These are phyloP conservation scores for Thaumetopoea pityocampa DNA, from an alignment of 1,140 invertebrate species.

Conservation along the genomic window DNA sequence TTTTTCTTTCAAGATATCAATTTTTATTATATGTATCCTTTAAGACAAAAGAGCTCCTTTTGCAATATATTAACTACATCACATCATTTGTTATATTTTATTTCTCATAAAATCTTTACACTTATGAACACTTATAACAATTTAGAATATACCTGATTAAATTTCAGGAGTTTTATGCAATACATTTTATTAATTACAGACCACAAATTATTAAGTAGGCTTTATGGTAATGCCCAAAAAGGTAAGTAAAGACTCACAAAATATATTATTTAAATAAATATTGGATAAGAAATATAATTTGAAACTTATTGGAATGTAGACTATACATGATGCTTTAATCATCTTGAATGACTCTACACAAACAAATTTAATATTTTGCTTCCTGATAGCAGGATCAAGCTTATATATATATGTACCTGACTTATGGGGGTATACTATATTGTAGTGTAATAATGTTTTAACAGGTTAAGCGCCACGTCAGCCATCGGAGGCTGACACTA, in stretches of 20 bases:
- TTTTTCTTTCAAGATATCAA: constrained; percentile 29
- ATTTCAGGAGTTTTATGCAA: no score
- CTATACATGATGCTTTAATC: constrained; percentile 7
- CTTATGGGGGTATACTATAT: no score
- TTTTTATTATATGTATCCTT: constrained; percentile 32
- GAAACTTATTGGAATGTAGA: constrained; percentile 22
- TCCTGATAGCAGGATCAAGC: no score
- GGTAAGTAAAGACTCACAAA: constrained; percentile 13
- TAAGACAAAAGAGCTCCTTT: constrained; percentile 35
- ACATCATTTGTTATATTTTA: constrained; percentile 36
- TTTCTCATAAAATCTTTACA: constrained; percentile 63
- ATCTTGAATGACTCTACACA: constrained; percentile 3
- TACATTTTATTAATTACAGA: constrained; percentile 45
- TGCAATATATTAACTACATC: constrained; percentile 43
- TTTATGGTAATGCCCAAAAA: constrained; percentile 9
- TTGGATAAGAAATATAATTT: constrained; percentile 1
- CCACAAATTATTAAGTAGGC: constrained; percentile 28
- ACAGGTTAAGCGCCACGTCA: no score
- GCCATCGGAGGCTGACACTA: no score
- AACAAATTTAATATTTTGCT: no score
- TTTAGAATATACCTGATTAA: constrained; percentile 67
- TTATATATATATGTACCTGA: no score
- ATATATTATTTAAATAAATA: constrained; percentile 16
- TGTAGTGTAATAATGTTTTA: no score
- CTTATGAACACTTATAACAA: constrained; percentile 71